Conservation (phyloP, 2,888 invertebrate genomes). For the Colostygia pectinataria region DNA sequence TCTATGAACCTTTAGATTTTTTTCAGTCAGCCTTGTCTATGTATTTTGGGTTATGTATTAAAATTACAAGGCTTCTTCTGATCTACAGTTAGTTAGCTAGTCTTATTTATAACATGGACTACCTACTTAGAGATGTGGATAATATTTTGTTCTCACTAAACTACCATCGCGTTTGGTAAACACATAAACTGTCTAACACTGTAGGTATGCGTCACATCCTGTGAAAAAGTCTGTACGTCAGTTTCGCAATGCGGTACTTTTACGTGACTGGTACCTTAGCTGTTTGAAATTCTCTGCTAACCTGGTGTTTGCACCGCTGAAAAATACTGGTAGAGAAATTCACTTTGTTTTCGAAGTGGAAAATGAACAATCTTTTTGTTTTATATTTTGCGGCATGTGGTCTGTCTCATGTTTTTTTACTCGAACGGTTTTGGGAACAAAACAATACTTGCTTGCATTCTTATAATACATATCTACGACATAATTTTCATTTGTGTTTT, state of each 20-base stretch:
- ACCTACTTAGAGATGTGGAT: no score
- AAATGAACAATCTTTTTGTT: slow-evolving; percentile 15
- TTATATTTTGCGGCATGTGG: slow-evolving; percentile 10
- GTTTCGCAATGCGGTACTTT: slow-evolving; percentile 68
- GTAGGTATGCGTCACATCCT: slow-evolving; percentile 15
- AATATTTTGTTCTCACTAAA: no score
- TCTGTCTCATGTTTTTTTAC: slow-evolving; percentile 12
- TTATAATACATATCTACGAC: no score
- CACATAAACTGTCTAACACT: slow-evolving; percentile 14
- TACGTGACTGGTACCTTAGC: slow-evolving; percentile 58
- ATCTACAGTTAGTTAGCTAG: no score
- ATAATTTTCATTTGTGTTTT: no score
- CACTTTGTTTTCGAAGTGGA: slow-evolving; percentile 15
- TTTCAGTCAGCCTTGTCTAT: no score
- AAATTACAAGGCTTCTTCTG: no score
- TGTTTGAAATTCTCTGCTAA: slow-evolving; percentile 30
- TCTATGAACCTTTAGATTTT: no score
- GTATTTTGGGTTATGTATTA: no score
- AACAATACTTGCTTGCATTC: not conserved
- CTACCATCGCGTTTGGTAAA: not conserved
- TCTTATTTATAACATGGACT: no score
- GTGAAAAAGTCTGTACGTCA: slow-evolving; percentile 26
- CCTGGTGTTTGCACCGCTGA: slow-evolving; percentile 26
- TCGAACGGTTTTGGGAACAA: not conserved
- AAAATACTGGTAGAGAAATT: slow-evolving; percentile 21